Base-by-base conservation (phyloP, 2,797 vertebrate genomes). In the Miichthys miiuy region DNA sequence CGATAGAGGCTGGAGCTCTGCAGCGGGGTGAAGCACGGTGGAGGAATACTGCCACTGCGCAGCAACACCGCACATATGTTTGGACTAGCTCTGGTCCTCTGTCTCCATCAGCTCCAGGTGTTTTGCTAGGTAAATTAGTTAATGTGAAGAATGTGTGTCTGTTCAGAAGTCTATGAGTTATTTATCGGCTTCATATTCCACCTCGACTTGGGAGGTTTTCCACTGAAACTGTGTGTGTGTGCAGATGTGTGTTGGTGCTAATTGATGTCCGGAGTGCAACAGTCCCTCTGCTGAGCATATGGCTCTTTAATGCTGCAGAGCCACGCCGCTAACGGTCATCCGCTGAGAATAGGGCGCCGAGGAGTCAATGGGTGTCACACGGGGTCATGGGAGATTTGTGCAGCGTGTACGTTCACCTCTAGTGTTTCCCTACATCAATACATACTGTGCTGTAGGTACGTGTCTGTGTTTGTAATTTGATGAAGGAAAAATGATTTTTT, bases 71-170 rank as follows among this genome's bases (percentile, higher is more conserved):
- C 72, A 50, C 84, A 44, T 51, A 41, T 55, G 67, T 74, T 60
- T 70, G 64, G 44, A 67, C 38, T 0, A 3, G 27, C 14, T 13
- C 79, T 75, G n/a, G 51, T 67, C 68, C 44, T 79, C 56, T 1
- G 7, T 63, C 79, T 72, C 75, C 71, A 48, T 73, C 79, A 68
- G 68, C 65, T 25, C 68, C 89, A 89, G 88, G 81, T 89, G 88
- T 82, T 86, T 58, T n/a, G 42, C 7, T 5, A 13, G 14, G 34
- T 68, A 58, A 85, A 84, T 57, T 10, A 67, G 30, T 52, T 55
- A 5, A 48, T 38, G 61, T 79, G 68, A 80, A 41, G 62, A 34
- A 55, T 58, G 46, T 48, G 20, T 58, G 50, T 70, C 12, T 64
- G 57, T 67, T 79, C 54, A 48, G 56, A 60, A 46, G 48, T 61